Conservation (phyloP, 1,140 invertebrate species). For the Acromyrmex charruanus region DNA sequence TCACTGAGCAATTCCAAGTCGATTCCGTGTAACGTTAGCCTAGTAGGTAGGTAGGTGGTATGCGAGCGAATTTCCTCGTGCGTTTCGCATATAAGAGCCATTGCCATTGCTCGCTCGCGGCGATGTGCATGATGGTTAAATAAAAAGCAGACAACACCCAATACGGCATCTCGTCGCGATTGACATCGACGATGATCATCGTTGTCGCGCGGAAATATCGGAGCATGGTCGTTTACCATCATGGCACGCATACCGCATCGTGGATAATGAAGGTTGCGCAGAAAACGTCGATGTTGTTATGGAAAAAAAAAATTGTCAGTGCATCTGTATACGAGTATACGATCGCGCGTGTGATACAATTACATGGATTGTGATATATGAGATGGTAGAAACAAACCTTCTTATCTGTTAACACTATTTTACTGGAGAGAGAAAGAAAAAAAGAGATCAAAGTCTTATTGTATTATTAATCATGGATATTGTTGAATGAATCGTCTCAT, state of each 20-base stretch:
- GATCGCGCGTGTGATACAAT: background rate
- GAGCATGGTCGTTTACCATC: background rate
- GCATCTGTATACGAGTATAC: background rate
- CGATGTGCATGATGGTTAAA: conserved; percentile 19
- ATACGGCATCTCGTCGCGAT: background rate
- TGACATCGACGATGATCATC: background rate
- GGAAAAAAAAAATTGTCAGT: background rate
- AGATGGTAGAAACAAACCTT: background rate
- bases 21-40: background rate
- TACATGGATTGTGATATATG: background rate
- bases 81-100: background rate
- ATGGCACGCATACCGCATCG: background rate
- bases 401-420: background rate
- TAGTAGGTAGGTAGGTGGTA: background rate
- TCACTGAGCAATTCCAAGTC: background rate
- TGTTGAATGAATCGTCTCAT: background rate
- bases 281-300: background rate
- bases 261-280: background rate
- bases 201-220: background rate
- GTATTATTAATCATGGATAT: conserved; percentile 11
- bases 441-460: conserved; percentile 1
- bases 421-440: background rate
- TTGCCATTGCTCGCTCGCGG: background rate
- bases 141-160: conserved; percentile 5
- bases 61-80: background rate